Base-by-base conservation (phyloP, 2,797 vertebrate species). In the Siniperca scherzeri region DNA sequence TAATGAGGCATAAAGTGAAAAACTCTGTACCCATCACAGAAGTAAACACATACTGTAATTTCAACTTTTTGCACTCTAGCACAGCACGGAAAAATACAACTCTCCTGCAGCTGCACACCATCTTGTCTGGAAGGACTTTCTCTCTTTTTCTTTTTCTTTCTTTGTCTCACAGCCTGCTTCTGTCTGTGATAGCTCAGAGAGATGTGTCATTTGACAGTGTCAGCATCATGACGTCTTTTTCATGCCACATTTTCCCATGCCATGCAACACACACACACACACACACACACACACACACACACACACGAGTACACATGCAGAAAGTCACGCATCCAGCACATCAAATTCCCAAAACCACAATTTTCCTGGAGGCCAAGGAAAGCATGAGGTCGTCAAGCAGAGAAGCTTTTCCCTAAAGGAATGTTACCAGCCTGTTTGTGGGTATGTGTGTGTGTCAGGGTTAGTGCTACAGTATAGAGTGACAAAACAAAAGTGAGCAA, bases 1-100 rank as follows among this genome's bases (percentile, higher is more conserved):
- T 93, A 93, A 94, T 94, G 90, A 94, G 91, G 80, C 89, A 89
- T 88, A 83, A 87, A 91, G 89, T 79, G 71, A 85, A 81, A 84
- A 90, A 78, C 68, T 81, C 78, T 77, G 76, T 83, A 86, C 53
- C 74, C 87, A 87, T 91, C 84, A 80, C 46, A 84, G 74, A 91
- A 82, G 84, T 83, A 92, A 91, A 90, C 80, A 89, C 73, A 84
- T 80, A 36, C 33, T 36, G 33, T 36, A 76, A 85, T 92, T 89
- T 85, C 65, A 87, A 88, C 81, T 81, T 88, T 84, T 81, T 73
- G 69, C 82, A 71, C 82, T 74, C 50, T 7, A 33, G 33, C 70
- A 57, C 66, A 67, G 56, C 76, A 70, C 0, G 25, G 59, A 78
- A 76, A 83, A 83, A 71, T 33, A 61, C 67, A 79, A 71, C 44